Evolutionary conservation across 2,888 invertebrate genomes (phyloP).

Genomic region (Aphrophora alni): DNA sequence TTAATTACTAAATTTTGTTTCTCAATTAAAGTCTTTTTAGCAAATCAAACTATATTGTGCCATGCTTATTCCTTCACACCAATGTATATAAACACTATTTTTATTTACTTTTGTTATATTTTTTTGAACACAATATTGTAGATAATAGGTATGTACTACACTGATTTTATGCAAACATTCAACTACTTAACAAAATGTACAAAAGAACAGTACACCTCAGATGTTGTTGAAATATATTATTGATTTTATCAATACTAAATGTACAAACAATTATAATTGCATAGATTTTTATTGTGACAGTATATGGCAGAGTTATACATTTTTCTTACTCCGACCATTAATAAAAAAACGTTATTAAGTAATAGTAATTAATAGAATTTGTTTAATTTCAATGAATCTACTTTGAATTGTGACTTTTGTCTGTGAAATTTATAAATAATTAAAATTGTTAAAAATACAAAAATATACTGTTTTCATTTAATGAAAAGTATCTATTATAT

Average conservation of each 20-base stretch:
- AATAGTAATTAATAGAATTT: not conserved
- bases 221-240: not conserved
- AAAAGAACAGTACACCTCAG: not conserved
- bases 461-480: too few species aligned
- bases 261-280: not conserved
- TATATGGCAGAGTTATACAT: not conserved
- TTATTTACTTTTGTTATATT: too few species aligned
- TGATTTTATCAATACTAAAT: not conserved
- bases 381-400: not conserved
- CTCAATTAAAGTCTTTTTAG: not conserved
- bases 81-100: not conserved
- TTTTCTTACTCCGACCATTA: not conserved
- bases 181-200: not conserved
- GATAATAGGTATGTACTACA: too few species aligned
- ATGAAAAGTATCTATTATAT: too few species aligned
- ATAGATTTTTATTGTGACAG: not conserved
- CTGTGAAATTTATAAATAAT: too few species aligned
- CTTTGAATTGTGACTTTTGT: not conserved
- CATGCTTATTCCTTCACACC: constrained; percentile 24
- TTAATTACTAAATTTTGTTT: too few species aligned
- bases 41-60: constrained; percentile 33
- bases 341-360: not conserved
- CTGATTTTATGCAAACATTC: not conserved
- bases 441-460: too few species aligned
- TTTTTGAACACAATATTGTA: too few species aligned